Percentiles rank a stretch among this genome's conserved stretches.
phyloP scores from a whole-genome alignment of 2,888 invertebrate species.

The Ormyrus pomaceus region DNA sequence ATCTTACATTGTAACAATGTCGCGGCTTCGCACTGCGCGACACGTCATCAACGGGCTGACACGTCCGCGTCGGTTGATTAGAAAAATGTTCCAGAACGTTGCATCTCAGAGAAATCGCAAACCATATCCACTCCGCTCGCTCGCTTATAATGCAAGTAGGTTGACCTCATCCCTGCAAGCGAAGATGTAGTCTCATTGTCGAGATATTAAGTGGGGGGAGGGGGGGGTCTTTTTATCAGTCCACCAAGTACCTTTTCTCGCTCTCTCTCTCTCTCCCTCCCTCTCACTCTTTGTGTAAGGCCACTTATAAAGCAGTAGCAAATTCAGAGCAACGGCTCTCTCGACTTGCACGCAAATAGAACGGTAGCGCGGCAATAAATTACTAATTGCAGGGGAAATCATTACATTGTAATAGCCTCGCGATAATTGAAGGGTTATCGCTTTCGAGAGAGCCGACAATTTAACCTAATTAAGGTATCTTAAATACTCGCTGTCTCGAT shows the following conservation, averaged over 20 bases:
- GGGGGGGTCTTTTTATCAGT: constrained; percentile 27
- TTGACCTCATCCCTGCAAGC: constrained; percentile 25
- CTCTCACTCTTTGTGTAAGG: neutral
- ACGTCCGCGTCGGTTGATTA: constrained; percentile 16
- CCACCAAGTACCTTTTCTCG: neutral
- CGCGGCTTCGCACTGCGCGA: neutral
- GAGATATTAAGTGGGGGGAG: neutral
- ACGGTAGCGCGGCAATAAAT: constrained; percentile 36
- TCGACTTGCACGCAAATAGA: neutral
- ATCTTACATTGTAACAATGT: constrained; percentile 14
- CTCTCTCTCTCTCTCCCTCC: neutral
- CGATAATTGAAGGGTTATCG: constrained; percentile 24
- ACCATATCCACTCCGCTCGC: constrained; percentile 1
- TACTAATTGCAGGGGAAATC: constrained; percentile 39
- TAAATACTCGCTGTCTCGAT: constrained; percentile 23
- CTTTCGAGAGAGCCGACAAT: constrained; percentile 9
- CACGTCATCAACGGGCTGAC: neutral
- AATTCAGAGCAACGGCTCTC: neutral
- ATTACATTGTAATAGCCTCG: constrained; percentile 5
- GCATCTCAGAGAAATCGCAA: constrained; percentile 14
- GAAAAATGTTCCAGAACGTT: constrained; percentile 18
- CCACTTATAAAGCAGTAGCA: neutral
- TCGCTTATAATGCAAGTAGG: constrained; percentile 8
- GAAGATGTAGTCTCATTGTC: neutral
- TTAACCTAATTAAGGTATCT: constrained; percentile 39